phyloP scores from a whole-genome alignment of 2,113 vertebrate species.

The Ceratotherium simum region DNA sequence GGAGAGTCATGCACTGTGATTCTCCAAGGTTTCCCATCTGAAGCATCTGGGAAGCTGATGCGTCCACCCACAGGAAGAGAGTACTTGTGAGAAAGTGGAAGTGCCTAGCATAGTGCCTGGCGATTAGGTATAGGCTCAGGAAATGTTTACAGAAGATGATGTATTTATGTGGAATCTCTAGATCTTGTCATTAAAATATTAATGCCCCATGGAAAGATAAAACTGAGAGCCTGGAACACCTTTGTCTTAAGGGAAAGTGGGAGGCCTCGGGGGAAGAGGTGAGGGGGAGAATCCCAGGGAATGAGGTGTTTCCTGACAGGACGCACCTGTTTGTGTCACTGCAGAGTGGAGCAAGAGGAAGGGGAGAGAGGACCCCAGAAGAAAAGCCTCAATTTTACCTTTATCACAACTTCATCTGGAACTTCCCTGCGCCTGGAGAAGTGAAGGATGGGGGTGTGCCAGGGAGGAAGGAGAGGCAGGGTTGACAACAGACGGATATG shows the following conservation, averaged over 20 bases:
- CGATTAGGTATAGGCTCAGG: background rate
- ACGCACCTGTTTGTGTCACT: background rate
- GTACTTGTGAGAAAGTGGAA: background rate
- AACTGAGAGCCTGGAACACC: background rate
- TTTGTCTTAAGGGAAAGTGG: background rate
- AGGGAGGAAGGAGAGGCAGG: background rate
- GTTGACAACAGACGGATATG: background rate
- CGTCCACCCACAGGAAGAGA: background rate
- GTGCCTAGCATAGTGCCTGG: background rate
- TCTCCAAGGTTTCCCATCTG: too few species aligned
- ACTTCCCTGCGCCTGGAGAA: background rate
- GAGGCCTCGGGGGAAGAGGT: background rate
- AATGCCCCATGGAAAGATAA: background rate
- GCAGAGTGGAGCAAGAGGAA: background rate
- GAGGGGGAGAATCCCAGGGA: background rate
- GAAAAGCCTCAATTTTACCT: background rate
- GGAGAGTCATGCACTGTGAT: rapidly evolving
- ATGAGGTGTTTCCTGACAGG: background rate
- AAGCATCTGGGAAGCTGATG: background rate
- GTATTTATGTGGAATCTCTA: background rate
- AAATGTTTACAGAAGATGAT: background rate
- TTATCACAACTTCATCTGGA: background rate
- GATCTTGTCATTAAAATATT: slow-evolving; percentile 25
- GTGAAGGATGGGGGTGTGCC: background rate
- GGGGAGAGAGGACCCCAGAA: background rate